Base-by-base conservation (phyloP, 2,797 vertebrate species). In the Pangasius krempfi region DNA sequence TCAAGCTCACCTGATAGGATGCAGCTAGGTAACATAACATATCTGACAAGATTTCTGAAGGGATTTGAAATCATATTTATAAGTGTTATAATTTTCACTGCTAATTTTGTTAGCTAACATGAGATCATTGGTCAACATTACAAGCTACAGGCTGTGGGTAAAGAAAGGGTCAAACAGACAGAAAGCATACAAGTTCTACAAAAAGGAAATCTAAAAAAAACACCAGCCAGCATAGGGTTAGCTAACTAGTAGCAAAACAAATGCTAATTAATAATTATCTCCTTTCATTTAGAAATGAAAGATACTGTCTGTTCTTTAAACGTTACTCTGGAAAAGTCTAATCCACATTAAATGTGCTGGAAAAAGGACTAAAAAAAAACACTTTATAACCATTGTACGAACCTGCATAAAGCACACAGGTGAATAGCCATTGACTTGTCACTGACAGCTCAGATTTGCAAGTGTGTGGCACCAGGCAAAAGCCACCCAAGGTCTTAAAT, bases 401-500 rank as follows among this genome's bases (percentile, higher is more conserved):
- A 22, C 47, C 64, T 54, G 64, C 54, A 81, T 73, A 64, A 87
- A 72, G 73, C 8, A 12, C 25, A 50, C 52, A 40, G 50, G 30
- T 84, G 81, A 87, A 84, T 84, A 86, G 58, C 66, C 40, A 85
- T 73, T 89, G 76, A 86, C 70, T 78, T 87, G 62, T 87, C 75
- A 84, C 79, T 47, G 54, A 72, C 30, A 30, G 84, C 81, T 60
- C 85, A 88, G 81, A 80, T 84, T 85, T 85, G 76, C 54, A 83
- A 88, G 37, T 54, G 44, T 88, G 33, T 73, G 58, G 68, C 22
- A 73, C 84, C 87, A 88, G 87, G 89, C 88, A 85, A 84, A 88
- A 87, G 88, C 50, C 60, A 66, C 78, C 90, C 89, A 86, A 82
- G 78, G 89, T 85, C 87, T 90, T 87, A 89, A 88, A 92, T 89